Percentiles rank a stretch among this genome's conserved stretches.
phyloP scores from a whole-genome alignment of 2,797 vertebrate species.

The Pyrocephalus nanus region DNA sequence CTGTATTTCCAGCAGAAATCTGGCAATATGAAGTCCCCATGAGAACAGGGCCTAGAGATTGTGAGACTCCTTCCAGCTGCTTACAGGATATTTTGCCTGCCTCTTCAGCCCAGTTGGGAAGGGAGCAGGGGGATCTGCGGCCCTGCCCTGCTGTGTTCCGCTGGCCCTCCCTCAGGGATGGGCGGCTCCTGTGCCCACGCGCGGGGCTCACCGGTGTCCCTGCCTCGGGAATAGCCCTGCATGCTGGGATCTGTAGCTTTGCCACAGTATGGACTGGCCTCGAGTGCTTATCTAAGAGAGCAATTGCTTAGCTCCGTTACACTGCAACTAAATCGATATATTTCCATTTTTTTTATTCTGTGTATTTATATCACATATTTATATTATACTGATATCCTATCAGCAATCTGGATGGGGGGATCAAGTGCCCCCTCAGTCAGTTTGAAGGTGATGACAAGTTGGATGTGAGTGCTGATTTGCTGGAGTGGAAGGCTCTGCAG shows the following conservation, averaged over 20 bases:
- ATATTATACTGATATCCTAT: neutral
- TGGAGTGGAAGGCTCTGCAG: neutral
- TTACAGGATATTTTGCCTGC: neutral
- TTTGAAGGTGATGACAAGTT: no score
- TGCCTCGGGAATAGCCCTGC: rapidly evolving
- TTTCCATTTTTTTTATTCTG: neutral
- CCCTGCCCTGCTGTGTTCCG: rapidly evolving
- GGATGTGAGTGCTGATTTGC: rapidly evolving
- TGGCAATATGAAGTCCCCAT: neutral
- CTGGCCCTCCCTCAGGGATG: neutral
- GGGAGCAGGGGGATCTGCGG: rapidly evolving
- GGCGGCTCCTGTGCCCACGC: rapidly evolving
- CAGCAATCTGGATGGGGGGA: neutral
- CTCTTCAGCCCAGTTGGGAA: neutral
- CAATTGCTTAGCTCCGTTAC: neutral
- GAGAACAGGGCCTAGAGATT: neutral
- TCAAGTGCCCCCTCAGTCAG: neutral
- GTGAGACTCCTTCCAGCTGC: neutral
- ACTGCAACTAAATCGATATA: rapidly evolving
- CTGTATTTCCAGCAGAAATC: neutral
- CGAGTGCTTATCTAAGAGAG: rapidly evolving
- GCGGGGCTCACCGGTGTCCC: rapidly evolving
- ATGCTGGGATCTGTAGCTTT: rapidly evolving
- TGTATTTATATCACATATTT: neutral
- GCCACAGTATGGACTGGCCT: rapidly evolving